Base-by-base conservation (phyloP, 2,888 invertebrate genomes). In the Sesia apiformis region DNA sequence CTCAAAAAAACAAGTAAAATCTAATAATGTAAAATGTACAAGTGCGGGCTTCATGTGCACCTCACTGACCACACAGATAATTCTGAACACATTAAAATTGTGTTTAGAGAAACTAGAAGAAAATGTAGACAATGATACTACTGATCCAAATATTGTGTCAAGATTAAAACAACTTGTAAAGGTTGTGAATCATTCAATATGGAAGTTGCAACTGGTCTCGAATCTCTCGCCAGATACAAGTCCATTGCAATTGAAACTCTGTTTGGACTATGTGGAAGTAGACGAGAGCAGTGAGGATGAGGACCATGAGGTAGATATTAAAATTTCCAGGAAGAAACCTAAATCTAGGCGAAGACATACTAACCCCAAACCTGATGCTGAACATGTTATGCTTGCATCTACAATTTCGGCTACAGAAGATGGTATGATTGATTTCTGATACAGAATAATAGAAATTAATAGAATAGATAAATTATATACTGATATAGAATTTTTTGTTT, bases 201-300 rank as follows among this genome's bases (percentile, higher is more conserved):
- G 95, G 95, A 91, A 94, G 66, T 84, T 94, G 63, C 93, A 94
- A 67, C 75, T 95, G 51, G 90, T 95, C n/a, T 90, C 91, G 0
- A 91, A 89, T 55, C 74, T 90, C 1, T 88, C 91, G 4, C 90
- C 90, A 3, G 80, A 87, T 43, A 78, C 81, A 4, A 86, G 84
- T 58, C 84, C 84, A 5, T 76, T 87, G 55, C 77, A 78, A 39
- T 62, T 85, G 4, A 86, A 87, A 58, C 67, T 88, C 2, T 88
- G 87, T 56, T 69, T 86, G 51, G 87, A 90, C 59, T 90, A 89
- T 59, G 88, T 89, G 0, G 85, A 88, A 65, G 84, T 86, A 1
- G 80, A 78, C 54, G 81, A 81, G 23, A 90, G 90, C 56, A 90
- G 88, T 55, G 90, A 89, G 8, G 90, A 90, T 38, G 90, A 90